Conservation (phyloP, 2,888 invertebrate species). For the Trissolcus japonicus region DNA sequence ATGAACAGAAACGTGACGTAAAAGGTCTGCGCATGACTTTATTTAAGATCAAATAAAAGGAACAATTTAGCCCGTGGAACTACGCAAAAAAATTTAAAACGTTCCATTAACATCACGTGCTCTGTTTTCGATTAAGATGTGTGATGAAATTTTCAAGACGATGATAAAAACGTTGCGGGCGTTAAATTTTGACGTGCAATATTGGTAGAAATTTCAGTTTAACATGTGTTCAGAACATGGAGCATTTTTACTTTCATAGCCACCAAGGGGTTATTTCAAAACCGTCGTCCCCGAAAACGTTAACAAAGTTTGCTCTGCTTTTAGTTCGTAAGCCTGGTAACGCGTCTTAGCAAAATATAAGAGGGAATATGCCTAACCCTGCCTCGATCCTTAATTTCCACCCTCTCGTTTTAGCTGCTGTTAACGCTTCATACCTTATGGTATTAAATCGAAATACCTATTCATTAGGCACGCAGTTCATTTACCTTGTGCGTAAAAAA, state of each 20-base stretch:
- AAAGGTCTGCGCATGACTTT: conserved; percentile 1
- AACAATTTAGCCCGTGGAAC: too few species aligned
- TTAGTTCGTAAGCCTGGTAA: conserved; percentile 41
- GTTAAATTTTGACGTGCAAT: too few species aligned
- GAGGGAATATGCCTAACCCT: conserved; percentile 41
- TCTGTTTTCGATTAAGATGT: too few species aligned
- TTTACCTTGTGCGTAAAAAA: conserved; percentile 5
- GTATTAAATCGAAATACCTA: conserved; percentile 40
- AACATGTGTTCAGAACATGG: background rate
- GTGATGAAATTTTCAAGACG: too few species aligned
- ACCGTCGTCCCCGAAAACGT: conserved; percentile 21
- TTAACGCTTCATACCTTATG: conserved; percentile 44
- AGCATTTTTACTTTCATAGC: background rate
- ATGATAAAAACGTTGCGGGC: too few species aligned
- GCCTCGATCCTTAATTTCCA: conserved; percentile 39
- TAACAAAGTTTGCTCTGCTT: conserved; percentile 46
- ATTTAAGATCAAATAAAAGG: background rate
- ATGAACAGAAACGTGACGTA: conserved; percentile 32
- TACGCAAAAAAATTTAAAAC: too few species aligned
- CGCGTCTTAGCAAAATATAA: conserved; percentile 38
- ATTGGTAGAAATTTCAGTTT: too few species aligned
- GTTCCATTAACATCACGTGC: too few species aligned
- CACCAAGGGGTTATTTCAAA: conserved; percentile 20
- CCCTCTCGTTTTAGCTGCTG: conserved; percentile 52
- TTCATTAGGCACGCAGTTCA: conserved; percentile 37